Base-by-base conservation (phyloP, 2,888 invertebrate species). In the Melieria picta region DNA sequence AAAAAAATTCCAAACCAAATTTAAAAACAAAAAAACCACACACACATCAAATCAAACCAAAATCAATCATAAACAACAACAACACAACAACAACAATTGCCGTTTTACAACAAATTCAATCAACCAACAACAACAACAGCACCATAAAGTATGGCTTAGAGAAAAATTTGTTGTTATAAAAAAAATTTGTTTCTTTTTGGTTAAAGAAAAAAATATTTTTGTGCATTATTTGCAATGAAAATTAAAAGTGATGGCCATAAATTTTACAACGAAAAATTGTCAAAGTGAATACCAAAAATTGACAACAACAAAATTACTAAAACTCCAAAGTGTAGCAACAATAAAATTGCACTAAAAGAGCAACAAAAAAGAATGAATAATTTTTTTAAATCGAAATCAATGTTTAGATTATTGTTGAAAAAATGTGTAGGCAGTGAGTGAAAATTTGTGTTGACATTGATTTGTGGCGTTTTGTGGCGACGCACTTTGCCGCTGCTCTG, bases 21-120 rank as follows among this genome's bases (percentile, higher is more conserved):
- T 67, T 60, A 43, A 71, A 68, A 65, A 65, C 13, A 69, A 43
- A 64, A 65, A 56, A 65, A n/a, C 63, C 63, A 65, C 52, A 61
- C 47, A 65, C 13, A 69, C 16, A 71, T 65, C 42, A 52, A 66
- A 62, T 61, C 9, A 71, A 46, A 50, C 62, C 45, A 30, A 64
- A 64, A 50, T 52, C 67, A 62, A 50, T 60, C n/a, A 45, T 45
- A 7, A 65, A 52, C 46, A 56, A 61, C 48, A 61, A 30, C 11
- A 6, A 55, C 7, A 43, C 16, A 50, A 60, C 13, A n/a, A n/a
- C 13, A n/a, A n/a, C 13, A 52, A n/a, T 52, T 52, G 30, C 30
- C 5, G 52, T 52, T 52, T 52, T 52, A n/a, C 5, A 52, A 52
- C 13, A 52, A 52, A 11, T 52, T 52, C 13, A 52, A 30, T 3